Evolutionary conservation across 2,888 invertebrate species (phyloP).

Genomic region (Autographa gamma): DNA sequence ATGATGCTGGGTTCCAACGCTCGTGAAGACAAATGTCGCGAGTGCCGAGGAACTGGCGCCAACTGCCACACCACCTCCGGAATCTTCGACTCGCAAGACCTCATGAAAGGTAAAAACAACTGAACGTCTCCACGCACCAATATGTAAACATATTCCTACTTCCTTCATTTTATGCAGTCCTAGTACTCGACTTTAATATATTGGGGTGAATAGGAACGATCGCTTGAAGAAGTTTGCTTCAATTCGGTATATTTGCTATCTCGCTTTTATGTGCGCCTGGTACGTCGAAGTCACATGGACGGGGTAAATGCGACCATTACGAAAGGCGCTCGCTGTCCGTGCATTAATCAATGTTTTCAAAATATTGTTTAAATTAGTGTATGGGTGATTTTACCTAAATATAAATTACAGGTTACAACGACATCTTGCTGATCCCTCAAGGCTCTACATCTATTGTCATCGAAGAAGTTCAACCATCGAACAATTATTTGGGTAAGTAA

Average conservation of each 20-base stretch:
- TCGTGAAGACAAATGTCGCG: slow-evolving; percentile 96
- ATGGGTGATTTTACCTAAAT: background rate
- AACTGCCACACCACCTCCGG: slow-evolving; percentile 95
- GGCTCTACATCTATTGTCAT: slow-evolving; percentile 97
- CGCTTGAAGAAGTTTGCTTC: too few species aligned
- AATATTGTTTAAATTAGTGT: background rate
- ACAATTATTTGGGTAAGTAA: slow-evolving; percentile 95
- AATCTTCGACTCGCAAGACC: slow-evolving; percentile 91
- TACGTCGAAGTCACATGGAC: too few species aligned
- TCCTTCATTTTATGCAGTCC: too few species aligned
- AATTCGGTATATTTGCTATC: too few species aligned
- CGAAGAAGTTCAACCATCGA: slow-evolving; percentile 93
- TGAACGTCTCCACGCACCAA: too few species aligned
- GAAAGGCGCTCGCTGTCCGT: too few species aligned
- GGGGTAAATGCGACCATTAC: too few species aligned
- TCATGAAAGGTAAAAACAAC: slow-evolving; percentile 90
- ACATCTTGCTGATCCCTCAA: slow-evolving; percentile 96
- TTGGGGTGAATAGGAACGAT: too few species aligned
- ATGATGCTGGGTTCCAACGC: slow-evolving; percentile 96
- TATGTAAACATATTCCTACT: background rate
- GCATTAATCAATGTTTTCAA: background rate
- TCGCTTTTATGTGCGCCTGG: too few species aligned
- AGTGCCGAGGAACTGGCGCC: slow-evolving; percentile 97
- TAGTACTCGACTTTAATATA: too few species aligned
- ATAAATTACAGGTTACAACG: slow-evolving; percentile 94